These are phyloP conservation scores for Priapulus caudatus DNA, from an alignment of 2,888 invertebrate genomes.

Conservation along the genomic window DNA sequence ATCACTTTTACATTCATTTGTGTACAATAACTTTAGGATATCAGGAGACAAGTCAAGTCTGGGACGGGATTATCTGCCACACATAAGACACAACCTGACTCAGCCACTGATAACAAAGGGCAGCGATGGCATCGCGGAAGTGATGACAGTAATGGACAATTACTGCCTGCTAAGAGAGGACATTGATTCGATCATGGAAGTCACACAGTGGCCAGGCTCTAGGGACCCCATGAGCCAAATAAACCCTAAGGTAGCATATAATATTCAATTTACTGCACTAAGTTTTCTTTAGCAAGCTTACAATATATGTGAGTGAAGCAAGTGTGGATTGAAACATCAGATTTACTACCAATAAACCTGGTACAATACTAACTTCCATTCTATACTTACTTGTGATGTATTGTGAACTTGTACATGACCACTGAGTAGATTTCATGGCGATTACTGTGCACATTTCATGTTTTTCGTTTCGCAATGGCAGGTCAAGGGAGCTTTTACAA, in stretches of 20 bases:
- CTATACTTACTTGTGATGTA: no score
- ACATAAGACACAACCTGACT: conserved; percentile 60
- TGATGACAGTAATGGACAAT: conserved; percentile 60
- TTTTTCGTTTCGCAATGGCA: conserved; percentile 36
- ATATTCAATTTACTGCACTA: conserved; percentile 34
- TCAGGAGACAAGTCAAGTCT: conserved; percentile 69
- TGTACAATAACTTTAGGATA: conserved; percentile 54
- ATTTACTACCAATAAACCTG: no score
- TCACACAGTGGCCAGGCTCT: conserved; percentile 63
- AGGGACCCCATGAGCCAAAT: conserved; percentile 63
- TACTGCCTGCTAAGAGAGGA: conserved; percentile 85
- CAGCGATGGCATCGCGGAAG: conserved; percentile 53
- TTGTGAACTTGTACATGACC: no score
- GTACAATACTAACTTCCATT: no score
- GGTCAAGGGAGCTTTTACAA: conserved; percentile 87
- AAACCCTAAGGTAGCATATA: conserved; percentile 40
- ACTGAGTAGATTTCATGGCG: no score
- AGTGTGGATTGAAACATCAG: no score
- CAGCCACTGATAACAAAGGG: conserved; percentile 60
- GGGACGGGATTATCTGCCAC: conserved; percentile 73
- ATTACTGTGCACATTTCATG: no score
- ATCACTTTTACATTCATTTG: no score
- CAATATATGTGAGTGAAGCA: no score
- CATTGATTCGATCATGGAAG: conserved; percentile 71
- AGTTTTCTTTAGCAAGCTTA: neutral